phyloP scores from a whole-genome alignment of 1,140 invertebrate species.

The Drosophila nigrodunni region DNA sequence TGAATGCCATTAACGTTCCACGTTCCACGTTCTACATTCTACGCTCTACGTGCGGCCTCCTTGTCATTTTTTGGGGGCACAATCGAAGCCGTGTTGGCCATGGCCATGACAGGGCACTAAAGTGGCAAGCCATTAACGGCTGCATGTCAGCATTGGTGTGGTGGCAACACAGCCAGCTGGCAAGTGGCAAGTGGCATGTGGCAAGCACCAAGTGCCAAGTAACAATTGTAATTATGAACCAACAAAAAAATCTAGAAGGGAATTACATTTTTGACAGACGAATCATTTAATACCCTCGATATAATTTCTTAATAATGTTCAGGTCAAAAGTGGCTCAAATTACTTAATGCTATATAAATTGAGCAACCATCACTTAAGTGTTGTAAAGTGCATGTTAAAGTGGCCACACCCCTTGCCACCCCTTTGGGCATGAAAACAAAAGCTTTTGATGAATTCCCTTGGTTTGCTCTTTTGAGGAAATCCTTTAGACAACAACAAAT shows the following conservation, averaged over 20 bases:
- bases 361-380: too few relatives aligned
- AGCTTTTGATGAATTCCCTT: constrained; percentile 19
- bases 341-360: too few relatives aligned
- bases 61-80: constrained; percentile 22
- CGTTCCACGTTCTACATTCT: constrained; percentile 1
- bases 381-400: too few relatives aligned
- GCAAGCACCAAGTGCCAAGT: constrained; percentile 2
- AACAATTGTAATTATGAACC: constrained; percentile 17
- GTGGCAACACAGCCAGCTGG: neutral
- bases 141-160: constrained; percentile 34
- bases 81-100: constrained; percentile 28
- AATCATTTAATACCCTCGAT: neutral
- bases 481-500: constrained; percentile 12
- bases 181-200: constrained; percentile 12
- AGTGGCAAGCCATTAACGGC: constrained; percentile 45
- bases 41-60: constrained; percentile 27
- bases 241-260: neutral
- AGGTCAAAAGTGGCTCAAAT: too few relatives aligned
- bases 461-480: neutral
- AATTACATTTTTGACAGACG: neutral
- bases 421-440: neutral
- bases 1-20: constrained; percentile 50
- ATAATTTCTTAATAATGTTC: neutral
- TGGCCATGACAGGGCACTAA: constrained; percentile 33
- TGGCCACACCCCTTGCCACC: neutral